Evolutionary conservation across 2,797 vertebrate genomes (phyloP), one percentile per base, ranked within the genome.

Genomic region (Antennarius maculatus): DNA sequence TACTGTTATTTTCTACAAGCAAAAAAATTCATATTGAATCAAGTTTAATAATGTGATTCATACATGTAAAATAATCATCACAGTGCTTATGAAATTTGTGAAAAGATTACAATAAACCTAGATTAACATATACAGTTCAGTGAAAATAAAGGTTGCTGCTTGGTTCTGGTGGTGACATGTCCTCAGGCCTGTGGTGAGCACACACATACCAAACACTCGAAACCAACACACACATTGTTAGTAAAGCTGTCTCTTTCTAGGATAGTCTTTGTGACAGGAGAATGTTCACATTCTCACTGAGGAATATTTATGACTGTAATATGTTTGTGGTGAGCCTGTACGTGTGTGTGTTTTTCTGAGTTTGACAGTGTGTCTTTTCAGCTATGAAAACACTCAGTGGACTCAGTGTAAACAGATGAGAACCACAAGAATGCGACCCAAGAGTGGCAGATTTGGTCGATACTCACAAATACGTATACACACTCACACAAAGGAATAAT

Each of bases 321-420:
- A 12, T 64, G 52, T 78, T 57, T 61, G 61, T 61, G 55, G 37
- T 53, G 61, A 48, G 46, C 42, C 10, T 43, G 53, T 50, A 4
- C 54, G 16, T 61, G 51, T 46, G 39, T 34, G 48, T 47, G 7
- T 17, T 49, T 48, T 4, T 80, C 61, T 50, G 14, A 13, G 28
- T 52, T 52, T 23, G 29, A 53, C n/a, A 0, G 18, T 66, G 54
- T 74, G 28, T 58, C 50, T 76, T 60, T 83, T 59, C 77, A 66
- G 37, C 47, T 53, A 61, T 75, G 68, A 78, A 74, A 72, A 80
- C 70, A 66, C 61, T 77, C 61, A 23, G 23, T 57, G 61, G 52
- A 67, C 51, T 42, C 39, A 53, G 59, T 65, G 59, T 80, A 86
- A 86, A 86, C 78, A 83, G 73, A 65, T 59, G 72, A 62, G 31